A percentile compares a stretch with the other conserved stretches of the same genome.
Evolutionary conservation across 2,797 vertebrate species (phyloP).

Genomic region (Lagodon rhomboides): DNA sequence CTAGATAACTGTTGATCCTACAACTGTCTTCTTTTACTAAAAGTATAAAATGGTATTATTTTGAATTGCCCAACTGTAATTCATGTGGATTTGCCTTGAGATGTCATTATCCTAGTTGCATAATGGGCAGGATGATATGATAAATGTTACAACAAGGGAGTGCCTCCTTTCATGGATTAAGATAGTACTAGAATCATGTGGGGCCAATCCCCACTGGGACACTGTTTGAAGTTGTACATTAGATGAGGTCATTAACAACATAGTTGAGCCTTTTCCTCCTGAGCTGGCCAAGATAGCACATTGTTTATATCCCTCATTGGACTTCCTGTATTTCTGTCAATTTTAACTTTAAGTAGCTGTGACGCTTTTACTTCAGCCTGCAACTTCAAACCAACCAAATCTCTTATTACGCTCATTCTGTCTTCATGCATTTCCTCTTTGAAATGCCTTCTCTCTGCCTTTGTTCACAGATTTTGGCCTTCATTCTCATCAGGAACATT

Average conservation of each 20-base stretch:
- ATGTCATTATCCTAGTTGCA: constrained; percentile 12
- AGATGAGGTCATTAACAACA: neutral
- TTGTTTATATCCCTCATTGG: neutral
- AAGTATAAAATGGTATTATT: neutral
- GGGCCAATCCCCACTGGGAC: neutral
- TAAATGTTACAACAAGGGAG: constrained; percentile 37
- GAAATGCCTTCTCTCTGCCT: constrained; percentile 13
- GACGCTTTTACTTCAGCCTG: neutral
- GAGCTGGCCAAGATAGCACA: neutral
- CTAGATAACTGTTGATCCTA: neutral
- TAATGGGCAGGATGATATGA: neutral
- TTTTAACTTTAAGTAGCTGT: neutral
- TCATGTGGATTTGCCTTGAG: neutral
- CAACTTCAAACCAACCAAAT: neutral
- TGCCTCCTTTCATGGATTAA: constrained; percentile 2
- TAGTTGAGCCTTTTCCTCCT: neutral
- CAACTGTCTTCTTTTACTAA: neutral
- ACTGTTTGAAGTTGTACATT: neutral
- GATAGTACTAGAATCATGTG: neutral
- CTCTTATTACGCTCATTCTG: neutral
- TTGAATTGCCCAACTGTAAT: neutral
- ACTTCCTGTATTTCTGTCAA: neutral
- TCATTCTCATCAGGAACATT: constrained; percentile 98
- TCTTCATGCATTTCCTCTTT: constrained; percentile 1
- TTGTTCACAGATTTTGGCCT: constrained; percentile 92